Percentiles rank a stretch among this genome's conserved stretches.
Evolutionary conservation across 2,113 vertebrate species (phyloP).

Genomic region (Coregonus clupeaformis): DNA sequence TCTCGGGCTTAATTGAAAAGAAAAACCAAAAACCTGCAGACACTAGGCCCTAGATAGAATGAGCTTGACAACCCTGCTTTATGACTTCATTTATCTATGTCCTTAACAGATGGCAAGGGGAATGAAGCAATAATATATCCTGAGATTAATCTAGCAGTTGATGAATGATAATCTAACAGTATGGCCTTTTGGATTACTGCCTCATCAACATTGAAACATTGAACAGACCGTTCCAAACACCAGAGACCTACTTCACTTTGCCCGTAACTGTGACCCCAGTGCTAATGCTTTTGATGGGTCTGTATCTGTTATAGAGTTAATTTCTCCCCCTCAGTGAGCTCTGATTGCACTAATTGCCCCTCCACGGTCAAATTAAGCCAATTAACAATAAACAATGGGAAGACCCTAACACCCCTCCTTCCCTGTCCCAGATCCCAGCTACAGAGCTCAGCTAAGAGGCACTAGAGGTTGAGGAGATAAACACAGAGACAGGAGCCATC

Average conservation of each 20-base stretch:
- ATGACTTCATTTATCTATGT: background rate
- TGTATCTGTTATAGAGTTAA: background rate
- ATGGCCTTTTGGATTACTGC: background rate
- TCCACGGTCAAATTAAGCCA: constrained; percentile 9
- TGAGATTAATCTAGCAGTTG: background rate
- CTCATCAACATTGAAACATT: background rate
- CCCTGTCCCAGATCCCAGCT: background rate
- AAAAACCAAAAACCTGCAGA: no score
- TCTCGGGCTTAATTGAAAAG: no score
- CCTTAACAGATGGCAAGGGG: background rate
- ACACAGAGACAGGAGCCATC: no score
- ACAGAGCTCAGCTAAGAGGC: background rate
- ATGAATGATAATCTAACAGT: background rate
- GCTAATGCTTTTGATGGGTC: background rate
- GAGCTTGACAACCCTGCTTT: background rate
- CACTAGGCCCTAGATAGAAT: no score
- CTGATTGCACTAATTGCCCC: constrained; percentile 18
- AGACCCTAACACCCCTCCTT: background rate
- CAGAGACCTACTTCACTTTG: background rate
- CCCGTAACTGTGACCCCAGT: background rate
- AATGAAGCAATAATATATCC: background rate
- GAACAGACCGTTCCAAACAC: background rate
- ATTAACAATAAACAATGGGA: constrained; percentile 11
- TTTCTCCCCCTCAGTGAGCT: background rate
- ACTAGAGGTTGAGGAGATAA: background rate